Percentiles rank a stretch among this genome's conserved stretches.
Conservation (phyloP, 2,113 vertebrate genomes). For the Thalassoma bifasciatum region DNA sequence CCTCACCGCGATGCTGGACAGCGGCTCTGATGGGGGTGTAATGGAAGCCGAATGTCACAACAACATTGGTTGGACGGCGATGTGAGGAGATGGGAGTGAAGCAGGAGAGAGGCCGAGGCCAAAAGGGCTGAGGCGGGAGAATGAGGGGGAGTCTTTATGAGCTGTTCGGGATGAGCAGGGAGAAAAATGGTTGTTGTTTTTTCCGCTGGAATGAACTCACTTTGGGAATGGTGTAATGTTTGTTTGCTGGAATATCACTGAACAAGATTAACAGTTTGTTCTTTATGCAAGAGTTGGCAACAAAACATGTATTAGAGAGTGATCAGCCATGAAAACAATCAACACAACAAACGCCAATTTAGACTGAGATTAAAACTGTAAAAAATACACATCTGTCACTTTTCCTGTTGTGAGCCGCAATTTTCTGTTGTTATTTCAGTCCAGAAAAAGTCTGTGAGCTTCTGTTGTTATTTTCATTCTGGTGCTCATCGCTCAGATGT, state of each 20-base stretch:
- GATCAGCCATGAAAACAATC: slow-evolving; percentile 17
- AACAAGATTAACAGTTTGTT: slow-evolving; percentile 31
- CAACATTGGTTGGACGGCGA: slow-evolving; percentile 36
- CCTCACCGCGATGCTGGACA: slow-evolving; percentile 34
- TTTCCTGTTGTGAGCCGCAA: not conserved
- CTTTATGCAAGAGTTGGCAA: not conserved
- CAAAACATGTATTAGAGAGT: not conserved
- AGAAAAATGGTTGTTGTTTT: slow-evolving; percentile 5
- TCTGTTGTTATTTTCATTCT: slow-evolving; percentile 40
- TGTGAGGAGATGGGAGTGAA: slow-evolving; percentile 2
- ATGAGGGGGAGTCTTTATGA: slow-evolving; percentile 17
- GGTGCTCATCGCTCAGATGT: not conserved
- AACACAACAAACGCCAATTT: slow-evolving; percentile 9
- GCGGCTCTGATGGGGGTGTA: slow-evolving; percentile 57
- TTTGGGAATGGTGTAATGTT: not conserved
- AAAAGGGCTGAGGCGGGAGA: slow-evolving; percentile 10
- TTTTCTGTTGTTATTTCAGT: slow-evolving; percentile 8
- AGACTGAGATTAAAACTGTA: not conserved
- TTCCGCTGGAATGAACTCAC: not conserved
- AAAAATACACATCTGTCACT: slow-evolving; percentile 7
- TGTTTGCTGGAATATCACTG: not conserved
- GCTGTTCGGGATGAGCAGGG: slow-evolving; percentile 11
- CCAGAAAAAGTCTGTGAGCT: not conserved
- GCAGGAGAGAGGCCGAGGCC: slow-evolving; percentile 8
- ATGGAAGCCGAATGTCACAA: slow-evolving; percentile 69